Percentiles rank a stretch among this genome's conserved stretches.
phyloP scores from a whole-genome alignment of 53 echinoderm and acorn worm genomes.

The Patiria pectinifera region DNA sequence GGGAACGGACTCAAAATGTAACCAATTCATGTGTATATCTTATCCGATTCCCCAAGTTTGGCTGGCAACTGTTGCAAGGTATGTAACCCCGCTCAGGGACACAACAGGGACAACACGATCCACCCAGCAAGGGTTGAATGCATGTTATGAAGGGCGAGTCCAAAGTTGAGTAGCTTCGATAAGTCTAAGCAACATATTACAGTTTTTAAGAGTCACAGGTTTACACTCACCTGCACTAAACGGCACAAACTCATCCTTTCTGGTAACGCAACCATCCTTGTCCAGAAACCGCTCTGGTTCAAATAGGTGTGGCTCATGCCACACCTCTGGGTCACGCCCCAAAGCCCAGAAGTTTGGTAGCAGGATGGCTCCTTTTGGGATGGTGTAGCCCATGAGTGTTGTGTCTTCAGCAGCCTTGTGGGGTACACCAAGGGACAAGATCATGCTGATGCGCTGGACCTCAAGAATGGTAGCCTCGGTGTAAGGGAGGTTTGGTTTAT shows the following conservation, averaged over 20 bases:
- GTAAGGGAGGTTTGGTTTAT: neutral
- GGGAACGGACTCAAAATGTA: too few species aligned
- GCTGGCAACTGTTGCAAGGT: too few species aligned
- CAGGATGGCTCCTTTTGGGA: slow-evolving; percentile 1
- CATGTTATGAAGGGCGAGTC: too few species aligned
- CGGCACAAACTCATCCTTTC: neutral
- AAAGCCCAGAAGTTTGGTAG: slow-evolving; percentile 11
- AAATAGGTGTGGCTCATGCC: neutral
- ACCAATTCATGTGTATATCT: too few species aligned
- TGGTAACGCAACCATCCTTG: neutral
- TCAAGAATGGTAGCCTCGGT: slow-evolving; percentile 1
- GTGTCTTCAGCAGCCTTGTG: neutral
- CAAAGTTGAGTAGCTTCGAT: too few species aligned
- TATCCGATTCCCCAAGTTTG: too few species aligned
- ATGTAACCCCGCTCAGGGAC: too few species aligned
- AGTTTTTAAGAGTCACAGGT: too few species aligned
- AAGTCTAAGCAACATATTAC: too few species aligned
- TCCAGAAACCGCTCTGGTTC: neutral
- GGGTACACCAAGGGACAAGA: neutral
- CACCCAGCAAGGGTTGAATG: too few species aligned
- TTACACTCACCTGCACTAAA: neutral
- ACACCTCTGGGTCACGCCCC: neutral
- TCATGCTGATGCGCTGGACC: neutral
- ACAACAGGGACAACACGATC: too few species aligned
- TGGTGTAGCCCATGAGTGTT: neutral